Percentiles rank a stretch among this genome's conserved stretches.
These are phyloP conservation scores for Aradus depressus DNA, from an alignment of 2,888 invertebrate genomes.

Conservation along the genomic window DNA sequence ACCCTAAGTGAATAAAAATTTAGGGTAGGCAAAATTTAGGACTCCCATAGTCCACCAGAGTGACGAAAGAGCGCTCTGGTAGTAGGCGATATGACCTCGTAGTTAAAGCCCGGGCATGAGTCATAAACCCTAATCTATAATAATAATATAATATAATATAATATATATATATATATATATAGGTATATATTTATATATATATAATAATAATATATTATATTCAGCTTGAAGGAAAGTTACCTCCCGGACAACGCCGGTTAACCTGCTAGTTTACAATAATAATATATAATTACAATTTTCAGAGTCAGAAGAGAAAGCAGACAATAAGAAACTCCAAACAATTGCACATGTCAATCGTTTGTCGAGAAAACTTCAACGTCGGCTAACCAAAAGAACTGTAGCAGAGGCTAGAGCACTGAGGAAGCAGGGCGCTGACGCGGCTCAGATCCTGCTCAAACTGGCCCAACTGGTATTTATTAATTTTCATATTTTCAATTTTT, in stretches of 20 bases:
- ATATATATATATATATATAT: too few relatives aligned
- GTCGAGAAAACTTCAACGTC: slow-evolving; percentile 61
- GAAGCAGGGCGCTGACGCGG: slow-evolving; percentile 61
- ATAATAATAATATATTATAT: not conserved
- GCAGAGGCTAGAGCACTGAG: slow-evolving; percentile 69
- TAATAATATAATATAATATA: too few relatives aligned
- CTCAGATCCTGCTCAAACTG: slow-evolving; percentile 64
- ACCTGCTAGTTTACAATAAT: not conserved
- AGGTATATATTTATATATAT: too few relatives aligned
- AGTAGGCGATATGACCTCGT: too few relatives aligned
- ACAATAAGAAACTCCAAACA: slow-evolving; percentile 56
- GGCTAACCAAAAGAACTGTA: slow-evolving; percentile 64
- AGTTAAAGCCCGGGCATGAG: too few relatives aligned
- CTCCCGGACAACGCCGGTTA: not conserved
- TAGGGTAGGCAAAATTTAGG: too few relatives aligned
- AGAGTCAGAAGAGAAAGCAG: slow-evolving; percentile 31
- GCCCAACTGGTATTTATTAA: slow-evolving; percentile 57
- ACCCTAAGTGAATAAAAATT: too few relatives aligned
- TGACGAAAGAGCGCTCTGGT: too few relatives aligned
- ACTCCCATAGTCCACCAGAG: too few relatives aligned
- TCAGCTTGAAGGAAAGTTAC: too few relatives aligned
- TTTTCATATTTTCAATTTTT: not conserved
- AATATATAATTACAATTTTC: not conserved
- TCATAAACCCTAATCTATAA: too few relatives aligned
- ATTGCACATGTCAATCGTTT: slow-evolving; percentile 68